A percentile compares a stretch with the other conserved stretches of the same genome.
These are phyloP conservation scores for Plagodis dolabraria DNA, from an alignment of 2,888 invertebrate species.

Conservation along the genomic window DNA sequence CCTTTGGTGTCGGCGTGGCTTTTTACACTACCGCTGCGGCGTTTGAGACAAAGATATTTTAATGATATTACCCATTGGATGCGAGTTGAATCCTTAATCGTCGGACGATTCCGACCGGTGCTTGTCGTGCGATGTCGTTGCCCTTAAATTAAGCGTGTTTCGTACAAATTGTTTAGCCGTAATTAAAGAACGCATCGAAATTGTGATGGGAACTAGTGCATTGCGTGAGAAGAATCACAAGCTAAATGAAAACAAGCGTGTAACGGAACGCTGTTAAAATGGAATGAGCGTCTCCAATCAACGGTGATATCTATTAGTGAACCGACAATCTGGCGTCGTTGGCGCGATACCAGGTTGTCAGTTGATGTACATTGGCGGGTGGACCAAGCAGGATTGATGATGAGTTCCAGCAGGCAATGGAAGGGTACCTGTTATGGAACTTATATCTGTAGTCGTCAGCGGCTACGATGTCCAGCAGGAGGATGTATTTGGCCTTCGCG, in stretches of 20 bases:
- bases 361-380: slow-evolving; percentile 50
- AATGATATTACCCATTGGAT: slow-evolving; percentile 81
- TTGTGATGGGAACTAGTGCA: slow-evolving; percentile 77
- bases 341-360: slow-evolving; percentile 52
- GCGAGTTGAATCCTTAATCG: slow-evolving; percentile 82
- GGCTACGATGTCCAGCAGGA: slow-evolving; percentile 99
- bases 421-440: slow-evolving; percentile 94
- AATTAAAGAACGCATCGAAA: slow-evolving; percentile 74
- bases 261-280: slow-evolving; percentile 62
- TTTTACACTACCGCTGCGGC: slow-evolving; percentile 74
- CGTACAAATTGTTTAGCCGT: slow-evolving; percentile 77
- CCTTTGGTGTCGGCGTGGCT: slow-evolving; percentile 72
- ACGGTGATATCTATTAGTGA: slow-evolving; percentile 63
- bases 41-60: slow-evolving; percentile 83
- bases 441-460: slow-evolving; percentile 99
- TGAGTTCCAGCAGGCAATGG: slow-evolving; percentile 60
- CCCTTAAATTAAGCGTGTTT: slow-evolving; percentile 79
- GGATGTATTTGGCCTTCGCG: slow-evolving; percentile 99
- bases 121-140: slow-evolving; percentile 75
- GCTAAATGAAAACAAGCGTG: slow-evolving; percentile 77
- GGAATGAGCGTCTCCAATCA: slow-evolving; percentile 72
- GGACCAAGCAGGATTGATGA: slow-evolving; percentile 44
- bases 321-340: slow-evolving; percentile 57
- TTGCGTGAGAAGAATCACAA: slow-evolving; percentile 79
- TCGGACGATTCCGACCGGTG: slow-evolving; percentile 61